These are phyloP conservation scores for Chymomyza amoena DNA, from an alignment of 2,888 invertebrate species.

Conservation along the genomic window DNA sequence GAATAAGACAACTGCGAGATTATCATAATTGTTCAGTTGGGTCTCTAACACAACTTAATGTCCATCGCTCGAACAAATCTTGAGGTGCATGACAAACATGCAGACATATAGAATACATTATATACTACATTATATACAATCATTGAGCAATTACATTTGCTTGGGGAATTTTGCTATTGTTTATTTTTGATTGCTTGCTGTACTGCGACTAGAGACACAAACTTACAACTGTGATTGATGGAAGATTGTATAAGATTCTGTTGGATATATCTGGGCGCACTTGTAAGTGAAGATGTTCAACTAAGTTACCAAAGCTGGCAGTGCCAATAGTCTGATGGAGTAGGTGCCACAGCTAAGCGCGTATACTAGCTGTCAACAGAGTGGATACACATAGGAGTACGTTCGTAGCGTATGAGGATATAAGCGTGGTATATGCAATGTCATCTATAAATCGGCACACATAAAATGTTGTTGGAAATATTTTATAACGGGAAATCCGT, in stretches of 20 bases:
- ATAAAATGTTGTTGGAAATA: slow-evolving; percentile 70
- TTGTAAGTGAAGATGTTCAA: slow-evolving; percentile 49
- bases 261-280: slow-evolving; percentile 23
- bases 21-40: no score
- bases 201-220: slow-evolving; percentile 37
- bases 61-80: no score
- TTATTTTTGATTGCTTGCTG: neutral
- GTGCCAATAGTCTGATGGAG: slow-evolving; percentile 1
- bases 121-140: neutral
- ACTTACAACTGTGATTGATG: slow-evolving; percentile 58
- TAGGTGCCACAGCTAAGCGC: neutral
- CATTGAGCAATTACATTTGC: neutral
- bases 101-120: neutral
- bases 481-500: slow-evolving; percentile 73
- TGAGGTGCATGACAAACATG: neutral
- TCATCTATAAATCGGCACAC: slow-evolving; percentile 62
- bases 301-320: neutral
- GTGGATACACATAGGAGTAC: neutral
- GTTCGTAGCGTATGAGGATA: neutral
- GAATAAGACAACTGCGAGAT: no score
- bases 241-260: slow-evolving; percentile 15
- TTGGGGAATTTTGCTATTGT: neutral
- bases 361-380: neutral
- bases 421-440: neutral
- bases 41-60: no score